phyloP scores from a whole-genome alignment of 2,888 invertebrate genomes.

The Agriopis leucophaearia region DNA sequence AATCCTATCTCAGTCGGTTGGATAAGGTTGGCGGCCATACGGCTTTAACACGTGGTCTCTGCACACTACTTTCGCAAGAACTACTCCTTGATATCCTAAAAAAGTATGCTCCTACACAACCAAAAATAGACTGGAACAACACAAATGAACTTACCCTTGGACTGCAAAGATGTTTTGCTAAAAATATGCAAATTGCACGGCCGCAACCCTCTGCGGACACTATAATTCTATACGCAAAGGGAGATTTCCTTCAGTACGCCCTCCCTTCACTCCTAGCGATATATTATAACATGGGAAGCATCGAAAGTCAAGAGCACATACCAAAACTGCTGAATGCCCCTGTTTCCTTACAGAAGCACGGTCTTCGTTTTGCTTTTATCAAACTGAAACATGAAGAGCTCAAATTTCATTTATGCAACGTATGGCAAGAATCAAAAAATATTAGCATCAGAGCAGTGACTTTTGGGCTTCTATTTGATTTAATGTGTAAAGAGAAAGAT shows the following conservation, averaged over 20 bases:
- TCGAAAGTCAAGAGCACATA: conserved; percentile 54
- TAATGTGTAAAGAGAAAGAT: conserved; percentile 63
- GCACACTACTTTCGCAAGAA: conserved; percentile 56
- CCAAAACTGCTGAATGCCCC: conserved; percentile 62
- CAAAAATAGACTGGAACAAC: conserved; percentile 66
- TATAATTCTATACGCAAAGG: conserved; percentile 67
- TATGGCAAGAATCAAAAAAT: conserved; percentile 68
- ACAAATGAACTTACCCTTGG: conserved; percentile 62
- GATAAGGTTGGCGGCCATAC: conserved; percentile 55
- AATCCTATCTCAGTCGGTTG: conserved; percentile 54
- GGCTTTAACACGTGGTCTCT: conserved; percentile 62
- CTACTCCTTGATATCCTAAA: conserved; percentile 57
- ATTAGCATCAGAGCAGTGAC: conserved; percentile 66
- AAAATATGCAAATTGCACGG: conserved; percentile 71
- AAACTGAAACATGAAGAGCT: conserved; percentile 60
- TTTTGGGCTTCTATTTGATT: conserved; percentile 61
- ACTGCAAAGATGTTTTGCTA: conserved; percentile 66
- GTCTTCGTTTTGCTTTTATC: conserved; percentile 63
- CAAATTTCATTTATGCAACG: conserved; percentile 56
- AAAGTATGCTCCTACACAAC: conserved; percentile 62
- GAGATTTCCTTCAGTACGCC: conserved; percentile 71
- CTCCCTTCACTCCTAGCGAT: conserved; percentile 70
- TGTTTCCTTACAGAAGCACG: conserved; percentile 74
- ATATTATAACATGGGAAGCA: conserved; percentile 63
- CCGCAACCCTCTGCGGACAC: conserved; percentile 66